These are phyloP conservation scores for Picus viridis DNA, from an alignment of 2,797 vertebrate species.

Conservation along the genomic window DNA sequence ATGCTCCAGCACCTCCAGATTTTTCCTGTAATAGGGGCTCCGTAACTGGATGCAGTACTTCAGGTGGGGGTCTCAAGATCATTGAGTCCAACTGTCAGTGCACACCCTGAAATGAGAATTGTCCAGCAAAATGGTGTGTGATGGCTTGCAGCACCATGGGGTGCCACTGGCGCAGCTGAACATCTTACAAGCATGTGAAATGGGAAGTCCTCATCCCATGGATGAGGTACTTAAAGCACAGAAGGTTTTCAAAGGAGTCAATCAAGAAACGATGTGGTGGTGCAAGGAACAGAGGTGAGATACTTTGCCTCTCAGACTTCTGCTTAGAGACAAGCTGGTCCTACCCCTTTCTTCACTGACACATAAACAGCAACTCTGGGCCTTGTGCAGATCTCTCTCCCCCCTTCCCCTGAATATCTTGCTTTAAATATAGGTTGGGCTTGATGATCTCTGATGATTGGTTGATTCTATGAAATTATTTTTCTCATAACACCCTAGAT, in stretches of 20 bases:
- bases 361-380: neutral
- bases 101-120: neutral
- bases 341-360: neutral
- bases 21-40: too few relatives aligned
- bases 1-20: too few relatives aligned
- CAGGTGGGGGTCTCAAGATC: too few relatives aligned
- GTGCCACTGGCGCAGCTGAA: neutral
- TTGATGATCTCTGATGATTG: too few relatives aligned
- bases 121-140: neutral
- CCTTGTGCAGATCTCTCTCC: neutral
- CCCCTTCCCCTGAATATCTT: neutral
- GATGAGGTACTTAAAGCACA: neutral
- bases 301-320: neutral
- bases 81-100: neutral
- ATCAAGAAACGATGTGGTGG: neutral
- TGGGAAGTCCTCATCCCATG: neutral
- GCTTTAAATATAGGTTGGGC: neutral
- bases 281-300: accelerated
- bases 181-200: neutral
- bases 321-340: neutral
- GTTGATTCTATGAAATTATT: neutral
- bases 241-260: neutral
- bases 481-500: slow-evolving; percentile 15
- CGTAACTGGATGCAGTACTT: too few relatives aligned
- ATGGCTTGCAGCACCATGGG: neutral